phyloP scores from a whole-genome alignment of 2,888 invertebrate species.

The Dichetophora obliterata region DNA sequence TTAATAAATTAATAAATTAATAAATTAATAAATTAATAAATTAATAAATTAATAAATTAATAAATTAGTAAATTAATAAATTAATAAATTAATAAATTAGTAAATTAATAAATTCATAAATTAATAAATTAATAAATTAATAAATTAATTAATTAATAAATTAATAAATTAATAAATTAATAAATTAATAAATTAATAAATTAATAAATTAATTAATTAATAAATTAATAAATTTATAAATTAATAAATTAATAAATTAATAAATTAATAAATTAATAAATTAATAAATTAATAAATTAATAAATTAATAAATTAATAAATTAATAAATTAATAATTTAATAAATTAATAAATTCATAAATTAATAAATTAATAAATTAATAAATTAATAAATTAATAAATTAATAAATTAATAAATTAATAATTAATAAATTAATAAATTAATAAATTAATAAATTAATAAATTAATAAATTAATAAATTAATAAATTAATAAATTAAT shows the following conservation, averaged over 20 bases:
- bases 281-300: not conserved
- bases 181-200: not conserved
- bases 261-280: not conserved
- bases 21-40: not conserved
- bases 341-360: not conserved
- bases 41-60: not conserved
- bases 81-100: not conserved
- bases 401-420: not conserved
- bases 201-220: not conserved
- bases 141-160: not conserved
- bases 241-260: not conserved
- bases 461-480: not conserved
- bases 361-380: too few relatives aligned
- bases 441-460: not conserved
- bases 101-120: not conserved
- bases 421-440: not conserved
- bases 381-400: not conserved
- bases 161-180: not conserved
- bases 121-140: not conserved
- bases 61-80: not conserved
- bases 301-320: not conserved
- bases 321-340: not conserved
- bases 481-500: not conserved
- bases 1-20: not conserved
- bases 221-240: not conserved